phyloP scores from a whole-genome alignment of 2,113 vertebrate species.

The Montifringilla adamsi region DNA sequence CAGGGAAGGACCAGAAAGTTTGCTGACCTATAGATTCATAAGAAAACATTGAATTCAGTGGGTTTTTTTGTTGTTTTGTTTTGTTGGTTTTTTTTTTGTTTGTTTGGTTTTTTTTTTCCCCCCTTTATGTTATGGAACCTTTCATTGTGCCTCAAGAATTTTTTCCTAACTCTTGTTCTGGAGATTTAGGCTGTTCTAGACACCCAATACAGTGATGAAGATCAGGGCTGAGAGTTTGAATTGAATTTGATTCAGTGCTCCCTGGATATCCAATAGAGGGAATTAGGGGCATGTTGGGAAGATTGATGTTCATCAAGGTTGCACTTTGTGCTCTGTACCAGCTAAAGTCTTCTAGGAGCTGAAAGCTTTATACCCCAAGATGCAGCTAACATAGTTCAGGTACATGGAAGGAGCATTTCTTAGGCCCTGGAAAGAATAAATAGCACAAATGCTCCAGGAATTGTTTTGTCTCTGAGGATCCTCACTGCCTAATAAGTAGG shows the following conservation, averaged over 20 bases:
- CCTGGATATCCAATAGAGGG: neutral
- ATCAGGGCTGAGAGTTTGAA: neutral
- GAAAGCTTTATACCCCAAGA: neutral
- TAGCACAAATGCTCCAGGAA: neutral
- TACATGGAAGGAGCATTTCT: neutral
- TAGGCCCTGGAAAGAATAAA: neutral
- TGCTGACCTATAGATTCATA: neutral
- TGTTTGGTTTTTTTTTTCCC: neutral
- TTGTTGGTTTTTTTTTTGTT: neutral
- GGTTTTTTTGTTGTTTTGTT: too few species aligned
- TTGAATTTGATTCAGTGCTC: slow-evolving; percentile 1
- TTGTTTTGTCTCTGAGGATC: neutral
- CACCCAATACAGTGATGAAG: neutral
- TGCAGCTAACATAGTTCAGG: neutral
- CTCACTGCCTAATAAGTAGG: neutral
- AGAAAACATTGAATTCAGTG: neutral
- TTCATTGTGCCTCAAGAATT: neutral
- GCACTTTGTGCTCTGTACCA: neutral
- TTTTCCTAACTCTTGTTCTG: neutral
- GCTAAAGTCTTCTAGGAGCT: neutral
- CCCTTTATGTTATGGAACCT: neutral
- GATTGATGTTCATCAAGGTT: neutral
- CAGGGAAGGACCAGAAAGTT: neutral
- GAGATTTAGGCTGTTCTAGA: neutral
- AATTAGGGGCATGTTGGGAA: neutral